Percentiles rank a stretch among this genome's conserved stretches.
Conservation (phyloP, 2,113 vertebrate species). For the Dicaeum eximium region DNA sequence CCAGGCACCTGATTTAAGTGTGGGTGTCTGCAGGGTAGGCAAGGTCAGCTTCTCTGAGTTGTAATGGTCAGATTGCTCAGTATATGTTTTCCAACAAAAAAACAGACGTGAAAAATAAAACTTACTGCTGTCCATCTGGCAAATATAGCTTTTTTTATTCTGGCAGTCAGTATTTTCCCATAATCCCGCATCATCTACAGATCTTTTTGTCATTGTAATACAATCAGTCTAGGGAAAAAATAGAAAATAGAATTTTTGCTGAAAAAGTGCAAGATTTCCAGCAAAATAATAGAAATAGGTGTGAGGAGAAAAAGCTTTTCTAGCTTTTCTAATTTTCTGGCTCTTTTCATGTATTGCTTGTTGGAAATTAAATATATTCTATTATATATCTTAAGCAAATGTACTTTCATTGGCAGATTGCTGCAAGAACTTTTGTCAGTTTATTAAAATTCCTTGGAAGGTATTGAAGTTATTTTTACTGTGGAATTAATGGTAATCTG, state of each 20-base stretch:
- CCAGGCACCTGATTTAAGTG: neutral
- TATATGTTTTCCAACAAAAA: neutral
- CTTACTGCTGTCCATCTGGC: conserved; percentile 35
- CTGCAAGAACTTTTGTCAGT: neutral
- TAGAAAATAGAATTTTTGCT: neutral
- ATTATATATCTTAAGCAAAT: neutral
- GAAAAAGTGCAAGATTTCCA: neutral
- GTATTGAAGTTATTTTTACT: neutral
- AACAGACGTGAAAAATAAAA: neutral
- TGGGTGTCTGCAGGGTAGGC: neutral
- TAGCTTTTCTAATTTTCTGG: neutral
- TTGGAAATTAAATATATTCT: neutral
- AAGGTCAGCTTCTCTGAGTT: neutral
- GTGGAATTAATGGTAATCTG: neutral
- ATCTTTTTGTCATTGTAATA: neutral
- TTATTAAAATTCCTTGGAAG: neutral
- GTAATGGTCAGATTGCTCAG: fast-evolving
- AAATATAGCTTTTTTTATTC: conserved; percentile 24
- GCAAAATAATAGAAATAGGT: neutral
- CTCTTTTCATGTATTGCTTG: neutral
- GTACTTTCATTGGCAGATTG: neutral
- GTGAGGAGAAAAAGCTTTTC: neutral
- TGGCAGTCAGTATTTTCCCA: conserved; percentile 22
- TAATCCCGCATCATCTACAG: neutral
- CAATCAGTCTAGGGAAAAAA: neutral